Percentiles rank a stretch among this genome's conserved stretches.
Evolutionary conservation across 2,113 vertebrate genomes (phyloP).

Genomic region (Tachuris rubrigastra): DNA sequence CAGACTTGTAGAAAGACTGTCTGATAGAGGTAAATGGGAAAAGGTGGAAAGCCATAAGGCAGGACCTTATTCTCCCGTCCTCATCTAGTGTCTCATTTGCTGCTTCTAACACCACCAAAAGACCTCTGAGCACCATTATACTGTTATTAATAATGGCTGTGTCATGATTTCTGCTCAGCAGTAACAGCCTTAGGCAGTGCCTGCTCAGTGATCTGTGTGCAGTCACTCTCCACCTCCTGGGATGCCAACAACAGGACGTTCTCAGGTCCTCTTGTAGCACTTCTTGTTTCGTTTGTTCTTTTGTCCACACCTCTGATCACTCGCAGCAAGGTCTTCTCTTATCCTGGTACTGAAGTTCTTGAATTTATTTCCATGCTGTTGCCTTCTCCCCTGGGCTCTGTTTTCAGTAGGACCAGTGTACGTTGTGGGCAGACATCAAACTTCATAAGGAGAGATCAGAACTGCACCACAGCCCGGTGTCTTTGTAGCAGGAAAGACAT

Average conservation of each 20-base stretch:
- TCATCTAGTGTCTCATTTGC: slow-evolving; percentile 11
- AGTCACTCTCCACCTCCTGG: not conserved
- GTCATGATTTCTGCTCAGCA: slow-evolving; percentile 40
- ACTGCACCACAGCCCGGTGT: not conserved
- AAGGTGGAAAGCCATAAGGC: not conserved
- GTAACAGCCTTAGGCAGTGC: slow-evolving; percentile 45
- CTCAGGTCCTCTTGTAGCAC: not conserved
- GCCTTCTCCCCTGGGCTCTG: not conserved
- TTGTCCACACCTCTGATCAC: slow-evolving; percentile 1
- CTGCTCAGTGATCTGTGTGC: slow-evolving; percentile 28
- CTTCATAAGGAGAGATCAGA: not conserved
- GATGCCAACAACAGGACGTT: not conserved
- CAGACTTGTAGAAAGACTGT: not conserved
- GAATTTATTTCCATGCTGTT: not conserved
- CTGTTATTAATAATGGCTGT: slow-evolving; percentile 39
- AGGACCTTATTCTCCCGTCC: not conserved
- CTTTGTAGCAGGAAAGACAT: not conserved
- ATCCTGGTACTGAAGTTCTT: not conserved
- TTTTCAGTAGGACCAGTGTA: not conserved
- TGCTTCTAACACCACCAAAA: not conserved
- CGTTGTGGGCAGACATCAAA: not conserved
- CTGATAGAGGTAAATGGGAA: not conserved
- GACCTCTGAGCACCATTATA: not conserved
- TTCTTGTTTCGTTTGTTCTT: slow-evolving; percentile 32
- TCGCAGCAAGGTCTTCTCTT: not conserved